Conservation (phyloP, 2,797 vertebrate genomes). For the Iguana delicatissima region DNA sequence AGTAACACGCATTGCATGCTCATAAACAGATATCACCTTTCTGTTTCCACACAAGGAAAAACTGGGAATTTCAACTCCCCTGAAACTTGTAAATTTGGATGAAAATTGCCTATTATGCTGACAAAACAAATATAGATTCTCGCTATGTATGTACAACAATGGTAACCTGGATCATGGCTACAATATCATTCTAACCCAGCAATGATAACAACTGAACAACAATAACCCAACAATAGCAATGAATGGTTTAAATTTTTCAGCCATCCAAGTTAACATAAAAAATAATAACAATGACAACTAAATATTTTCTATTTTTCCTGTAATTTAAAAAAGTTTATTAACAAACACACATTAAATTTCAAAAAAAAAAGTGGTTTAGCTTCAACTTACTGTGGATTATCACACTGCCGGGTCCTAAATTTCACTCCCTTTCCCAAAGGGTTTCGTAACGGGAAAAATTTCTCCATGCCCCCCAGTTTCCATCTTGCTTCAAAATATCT, state of each 20-base stretch:
- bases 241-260: neutral
- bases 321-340: neutral
- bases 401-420: slow-evolving; percentile 91
- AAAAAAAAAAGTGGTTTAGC: neutral
- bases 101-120: neutral
- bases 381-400: slow-evolving; percentile 91
- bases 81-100: neutral
- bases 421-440: slow-evolving; percentile 93
- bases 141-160: neutral
- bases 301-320: neutral
- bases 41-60: neutral
- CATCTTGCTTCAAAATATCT: slow-evolving; percentile 95
- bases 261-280: neutral
- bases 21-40: neutral
- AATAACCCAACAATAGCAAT: neutral
- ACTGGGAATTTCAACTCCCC: neutral
- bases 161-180: neutral
- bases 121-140: neutral
- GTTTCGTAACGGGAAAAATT: slow-evolving; percentile 91
- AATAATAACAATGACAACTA: neutral
- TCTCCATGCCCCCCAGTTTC: slow-evolving; percentile 97
- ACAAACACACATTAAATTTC: accelerated
- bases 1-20: neutral
- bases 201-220: too few species aligned
- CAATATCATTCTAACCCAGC: neutral